A percentile compares a stretch with the other conserved stretches of the same genome.
These are phyloP conservation scores for Limonius californicus DNA, from an alignment of 1,140 invertebrate genomes.

Conservation along the genomic window DNA sequence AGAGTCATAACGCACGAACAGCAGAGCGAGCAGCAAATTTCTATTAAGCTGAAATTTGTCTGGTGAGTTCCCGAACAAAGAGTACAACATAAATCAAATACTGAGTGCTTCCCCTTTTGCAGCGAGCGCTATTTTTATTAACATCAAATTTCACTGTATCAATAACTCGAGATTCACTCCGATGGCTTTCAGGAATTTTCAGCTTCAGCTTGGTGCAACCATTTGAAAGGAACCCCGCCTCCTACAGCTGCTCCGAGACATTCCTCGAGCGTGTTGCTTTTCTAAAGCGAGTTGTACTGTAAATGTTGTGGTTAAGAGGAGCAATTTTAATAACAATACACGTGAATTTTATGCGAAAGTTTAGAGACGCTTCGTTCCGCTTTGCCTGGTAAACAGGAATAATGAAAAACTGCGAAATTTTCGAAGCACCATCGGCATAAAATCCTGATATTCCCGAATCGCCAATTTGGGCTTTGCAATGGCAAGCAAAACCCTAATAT, in stretches of 20 bases:
- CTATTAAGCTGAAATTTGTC: slow-evolving; percentile 11
- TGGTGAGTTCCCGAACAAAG: slow-evolving; percentile 6
- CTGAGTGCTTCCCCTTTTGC: slow-evolving; percentile 6
- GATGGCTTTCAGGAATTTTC: slow-evolving; percentile 13
- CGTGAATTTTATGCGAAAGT: neutral
- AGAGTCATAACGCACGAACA: neutral
- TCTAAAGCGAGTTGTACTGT: too few relatives aligned
- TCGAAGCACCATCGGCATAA: neutral
- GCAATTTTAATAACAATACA: too few relatives aligned
- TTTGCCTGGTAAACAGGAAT: neutral
- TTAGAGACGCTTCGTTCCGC: too few relatives aligned
- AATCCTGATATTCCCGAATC: neutral
- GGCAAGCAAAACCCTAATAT: neutral
- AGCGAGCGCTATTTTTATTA: slow-evolving; percentile 16
- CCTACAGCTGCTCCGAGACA: neutral
- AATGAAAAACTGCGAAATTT: neutral
- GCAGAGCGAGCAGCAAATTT: slow-evolving; percentile 1
- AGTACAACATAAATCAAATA: slow-evolving; percentile 10
- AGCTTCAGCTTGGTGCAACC: neutral
- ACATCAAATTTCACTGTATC: slow-evolving; percentile 20
- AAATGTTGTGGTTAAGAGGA: too few relatives aligned
- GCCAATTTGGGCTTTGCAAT: neutral
- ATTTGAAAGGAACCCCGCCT: neutral
- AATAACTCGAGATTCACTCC: slow-evolving; percentile 12
- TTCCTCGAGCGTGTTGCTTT: too few relatives aligned